A percentile compares a stretch with the other conserved stretches of the same genome.
phyloP scores from a whole-genome alignment of 2,113 vertebrate species.

The Nannospalax galili region DNA sequence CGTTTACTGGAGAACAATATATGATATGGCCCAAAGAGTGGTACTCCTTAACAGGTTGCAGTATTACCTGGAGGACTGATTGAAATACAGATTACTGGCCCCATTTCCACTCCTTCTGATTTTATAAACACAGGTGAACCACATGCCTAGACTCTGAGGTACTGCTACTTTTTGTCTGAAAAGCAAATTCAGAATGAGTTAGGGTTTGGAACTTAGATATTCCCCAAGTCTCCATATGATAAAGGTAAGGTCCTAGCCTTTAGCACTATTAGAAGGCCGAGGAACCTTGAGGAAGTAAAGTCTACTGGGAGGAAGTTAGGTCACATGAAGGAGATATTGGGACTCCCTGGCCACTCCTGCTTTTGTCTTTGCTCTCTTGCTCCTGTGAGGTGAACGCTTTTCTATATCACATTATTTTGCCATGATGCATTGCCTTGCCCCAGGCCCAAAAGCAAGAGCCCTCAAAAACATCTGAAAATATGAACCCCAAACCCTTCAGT shows the following conservation, averaged over 20 bases:
- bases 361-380: not conserved
- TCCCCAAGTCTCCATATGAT: too few species aligned
- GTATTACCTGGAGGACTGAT: not conserved
- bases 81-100: not conserved
- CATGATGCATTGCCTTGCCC: not conserved
- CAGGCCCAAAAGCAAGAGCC: not conserved
- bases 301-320: not conserved
- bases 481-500: not conserved
- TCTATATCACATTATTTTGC: not conserved
- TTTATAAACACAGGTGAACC: not conserved
- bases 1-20: not conserved
- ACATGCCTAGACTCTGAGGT: not conserved
- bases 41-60: not conserved
- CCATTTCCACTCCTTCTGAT: not conserved
- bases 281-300: not conserved
- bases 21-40: rapidly evolving
- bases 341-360: not conserved
- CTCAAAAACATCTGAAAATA: not conserved
- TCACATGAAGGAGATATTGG: not conserved
- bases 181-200: not conserved
- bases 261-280: not conserved
- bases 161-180: not conserved
- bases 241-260: not conserved
- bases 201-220: not conserved
- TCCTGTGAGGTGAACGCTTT: not conserved